phyloP scores from a whole-genome alignment of 2,113 vertebrate species.

The Athene cunicularia region DNA sequence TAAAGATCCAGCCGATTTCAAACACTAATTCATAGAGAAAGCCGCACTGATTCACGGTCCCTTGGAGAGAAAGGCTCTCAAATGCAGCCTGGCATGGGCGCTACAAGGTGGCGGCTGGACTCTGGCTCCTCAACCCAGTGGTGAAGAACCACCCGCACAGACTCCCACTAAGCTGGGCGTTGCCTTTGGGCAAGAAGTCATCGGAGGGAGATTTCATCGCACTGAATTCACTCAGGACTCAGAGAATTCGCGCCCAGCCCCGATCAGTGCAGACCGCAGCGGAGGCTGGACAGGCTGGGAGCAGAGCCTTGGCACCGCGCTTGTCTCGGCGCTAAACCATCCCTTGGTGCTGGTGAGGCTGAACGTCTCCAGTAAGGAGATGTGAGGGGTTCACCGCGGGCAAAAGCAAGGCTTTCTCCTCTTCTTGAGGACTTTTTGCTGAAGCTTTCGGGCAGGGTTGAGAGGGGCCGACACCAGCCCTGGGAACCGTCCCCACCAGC shows the following conservation, averaged over 20 bases:
- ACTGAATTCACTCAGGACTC: not conserved
- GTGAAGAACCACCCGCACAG: not conserved
- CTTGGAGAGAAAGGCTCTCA: not conserved
- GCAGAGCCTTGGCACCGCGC: no score
- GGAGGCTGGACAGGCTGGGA: not conserved
- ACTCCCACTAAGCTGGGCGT: not conserved
- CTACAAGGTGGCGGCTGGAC: not conserved
- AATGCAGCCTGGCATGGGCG: not conserved
- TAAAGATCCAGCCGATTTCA: not conserved
- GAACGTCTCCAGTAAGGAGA: not conserved
- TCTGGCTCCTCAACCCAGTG: not conserved
- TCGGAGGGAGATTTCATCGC: not conserved
- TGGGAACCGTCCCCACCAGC: not conserved
- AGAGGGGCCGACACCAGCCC: not conserved
- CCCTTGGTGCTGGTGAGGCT: accelerated
- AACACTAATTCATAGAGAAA: not conserved
- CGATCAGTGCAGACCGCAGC: not conserved
- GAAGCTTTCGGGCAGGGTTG: not conserved
- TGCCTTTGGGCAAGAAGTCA: not conserved
- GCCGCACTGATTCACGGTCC: not conserved
- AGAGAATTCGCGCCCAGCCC: not conserved
- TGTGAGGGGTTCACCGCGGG: not conserved
- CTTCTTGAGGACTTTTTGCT: not conserved
- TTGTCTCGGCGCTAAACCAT: not conserved
- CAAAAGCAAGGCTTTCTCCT: not conserved